phyloP scores from a whole-genome alignment of 2,113 vertebrate species.

The Serilophus lunatus region DNA sequence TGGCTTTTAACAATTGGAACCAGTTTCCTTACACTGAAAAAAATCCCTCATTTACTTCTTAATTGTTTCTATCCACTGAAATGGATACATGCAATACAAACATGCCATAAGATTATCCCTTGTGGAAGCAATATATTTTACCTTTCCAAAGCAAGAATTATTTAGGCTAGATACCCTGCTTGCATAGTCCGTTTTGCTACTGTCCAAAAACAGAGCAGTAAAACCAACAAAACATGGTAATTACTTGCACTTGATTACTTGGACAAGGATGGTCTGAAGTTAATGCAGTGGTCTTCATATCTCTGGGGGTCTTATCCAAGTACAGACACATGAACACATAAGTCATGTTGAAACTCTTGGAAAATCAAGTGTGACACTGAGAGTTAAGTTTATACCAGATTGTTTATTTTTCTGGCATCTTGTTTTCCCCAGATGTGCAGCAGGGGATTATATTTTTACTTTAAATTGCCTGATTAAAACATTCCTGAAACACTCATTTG shows the following conservation, averaged over 20 bases:
- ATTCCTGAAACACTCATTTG: slow-evolving; percentile 18
- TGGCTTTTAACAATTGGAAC: background rate
- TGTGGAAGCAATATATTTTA: background rate
- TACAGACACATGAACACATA: background rate
- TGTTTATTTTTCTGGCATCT: slow-evolving; percentile 37
- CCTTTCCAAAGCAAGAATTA: background rate
- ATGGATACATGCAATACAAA: background rate
- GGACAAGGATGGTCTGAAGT: background rate
- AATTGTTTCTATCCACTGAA: background rate
- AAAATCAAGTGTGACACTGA: background rate
- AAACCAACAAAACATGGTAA: background rate
- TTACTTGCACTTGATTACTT: background rate
- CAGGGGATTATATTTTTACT: background rate
- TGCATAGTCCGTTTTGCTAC: background rate
- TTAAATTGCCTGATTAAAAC: slow-evolving; percentile 47
- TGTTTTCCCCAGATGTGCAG: slow-evolving; percentile 40
- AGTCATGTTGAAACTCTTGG: background rate
- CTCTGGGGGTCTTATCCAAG: background rate
- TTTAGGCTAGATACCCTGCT: background rate
- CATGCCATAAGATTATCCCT: background rate
- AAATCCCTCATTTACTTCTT: background rate
- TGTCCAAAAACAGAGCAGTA: background rate
- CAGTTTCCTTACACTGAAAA: background rate
- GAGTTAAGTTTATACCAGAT: background rate
- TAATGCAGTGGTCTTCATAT: background rate